These are phyloP conservation scores for Holacanthus passer DNA, from an alignment of 2,113 vertebrate genomes.

Conservation along the genomic window DNA sequence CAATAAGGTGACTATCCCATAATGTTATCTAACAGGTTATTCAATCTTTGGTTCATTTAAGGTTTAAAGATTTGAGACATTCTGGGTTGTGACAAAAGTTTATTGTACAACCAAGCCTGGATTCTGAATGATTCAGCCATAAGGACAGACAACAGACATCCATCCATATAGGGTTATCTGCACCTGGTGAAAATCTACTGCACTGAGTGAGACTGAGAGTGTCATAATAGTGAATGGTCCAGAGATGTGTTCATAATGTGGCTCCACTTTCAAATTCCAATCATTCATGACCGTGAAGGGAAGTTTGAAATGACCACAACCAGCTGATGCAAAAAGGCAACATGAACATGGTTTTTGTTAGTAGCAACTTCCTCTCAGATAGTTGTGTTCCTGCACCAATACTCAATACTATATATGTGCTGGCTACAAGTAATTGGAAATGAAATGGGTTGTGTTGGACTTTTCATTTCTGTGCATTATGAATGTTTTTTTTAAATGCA, in stretches of 20 bases:
- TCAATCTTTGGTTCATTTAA: conserved; percentile 8
- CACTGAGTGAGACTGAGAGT: conserved; percentile 16
- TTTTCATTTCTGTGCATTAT: neutral
- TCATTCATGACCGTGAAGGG: conserved; percentile 63
- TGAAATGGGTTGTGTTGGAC: neutral
- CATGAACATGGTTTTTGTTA: neutral
- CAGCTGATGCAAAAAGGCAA: conserved; percentile 32
- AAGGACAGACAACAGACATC: conserved; percentile 15
- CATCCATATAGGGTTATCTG: conserved; percentile 37
- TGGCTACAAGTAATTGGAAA: neutral
- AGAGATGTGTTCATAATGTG: conserved; percentile 41
- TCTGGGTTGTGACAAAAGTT: conserved; percentile 12
- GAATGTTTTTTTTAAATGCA: too few relatives aligned
- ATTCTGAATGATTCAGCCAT: conserved; percentile 35
- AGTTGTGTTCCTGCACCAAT: neutral
- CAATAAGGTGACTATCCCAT: neutral
- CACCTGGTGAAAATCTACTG: neutral
- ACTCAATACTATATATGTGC: neutral
- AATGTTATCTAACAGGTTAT: conserved; percentile 1
- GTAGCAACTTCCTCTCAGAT: neutral
- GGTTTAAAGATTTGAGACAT: neutral
- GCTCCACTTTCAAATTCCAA: conserved; percentile 53
- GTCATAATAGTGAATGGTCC: conserved; percentile 58
- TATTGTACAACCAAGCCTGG: conserved; percentile 18
- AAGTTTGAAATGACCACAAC: conserved; percentile 42